Evolutionary conservation across 2,797 vertebrate genomes (phyloP).

Genomic region (Luscinia megarhynchos): DNA sequence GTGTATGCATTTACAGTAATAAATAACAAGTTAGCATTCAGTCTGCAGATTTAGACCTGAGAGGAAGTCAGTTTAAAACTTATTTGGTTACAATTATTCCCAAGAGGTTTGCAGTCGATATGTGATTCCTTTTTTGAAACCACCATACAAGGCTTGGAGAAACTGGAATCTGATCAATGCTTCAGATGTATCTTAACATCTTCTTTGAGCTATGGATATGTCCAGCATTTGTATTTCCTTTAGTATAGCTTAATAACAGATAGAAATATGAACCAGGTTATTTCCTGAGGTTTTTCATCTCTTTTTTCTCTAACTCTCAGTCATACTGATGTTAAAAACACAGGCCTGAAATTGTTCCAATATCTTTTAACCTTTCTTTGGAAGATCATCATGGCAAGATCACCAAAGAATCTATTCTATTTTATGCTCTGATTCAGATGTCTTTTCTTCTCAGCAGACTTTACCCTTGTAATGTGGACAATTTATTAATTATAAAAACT

Average conservation of each 20-base stretch:
- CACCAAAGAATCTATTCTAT: not conserved
- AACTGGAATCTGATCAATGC: not conserved
- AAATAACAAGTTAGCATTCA: not conserved
- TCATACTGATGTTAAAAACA: not conserved
- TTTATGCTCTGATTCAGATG: not conserved
- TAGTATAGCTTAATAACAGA: not conserved
- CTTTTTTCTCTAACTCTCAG: not conserved
- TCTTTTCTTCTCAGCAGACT: not conserved
- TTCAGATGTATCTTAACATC: not conserved
- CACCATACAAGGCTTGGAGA: not conserved
- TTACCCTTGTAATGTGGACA: not conserved
- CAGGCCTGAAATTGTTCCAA: not conserved
- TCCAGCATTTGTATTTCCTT: not conserved
- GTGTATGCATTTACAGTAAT: not conserved
- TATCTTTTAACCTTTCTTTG: not conserved
- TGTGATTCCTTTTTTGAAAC: not conserved
- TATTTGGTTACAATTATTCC: not conserved
- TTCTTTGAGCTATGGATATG: not conserved
- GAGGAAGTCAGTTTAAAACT: not conserved
- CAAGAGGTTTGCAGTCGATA: not conserved
- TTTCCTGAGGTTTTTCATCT: not conserved
- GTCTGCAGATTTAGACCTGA: not conserved
- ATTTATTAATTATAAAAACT: not conserved
- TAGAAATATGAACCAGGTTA: not conserved
- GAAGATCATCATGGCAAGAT: not conserved